Base-by-base conservation (phyloP, 2,113 vertebrate genomes). In the Amia ocellicauda region DNA sequence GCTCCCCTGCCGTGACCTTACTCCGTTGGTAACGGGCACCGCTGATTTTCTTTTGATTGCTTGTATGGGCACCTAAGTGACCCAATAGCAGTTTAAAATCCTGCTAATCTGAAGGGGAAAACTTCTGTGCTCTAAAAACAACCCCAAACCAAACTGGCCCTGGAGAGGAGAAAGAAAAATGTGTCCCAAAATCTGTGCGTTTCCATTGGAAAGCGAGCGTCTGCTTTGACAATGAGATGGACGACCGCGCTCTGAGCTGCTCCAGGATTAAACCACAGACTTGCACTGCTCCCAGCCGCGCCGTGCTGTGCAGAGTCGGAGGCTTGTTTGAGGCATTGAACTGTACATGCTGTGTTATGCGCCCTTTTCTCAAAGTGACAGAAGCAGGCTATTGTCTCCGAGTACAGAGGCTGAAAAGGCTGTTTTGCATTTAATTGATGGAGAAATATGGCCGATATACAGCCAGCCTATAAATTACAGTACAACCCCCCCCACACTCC, bases 351-450 rank as follows among this genome's bases (percentile, higher is more conserved):
- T 7, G 14, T 23, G 14, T 8, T 54, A 8, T 54, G 22, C 24
- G 23, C 14, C 7, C 26, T 23, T 9, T 20, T 4, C 7, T 54
- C 11, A 10, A 11, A 24, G 9, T 26, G 14, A 24, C 23, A 54
- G 52, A 23, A 3, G 4, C 10, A 16, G 24, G 14, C 24, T 26
- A 26, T 42, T 17, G 60, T 52, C 19, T 53, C 28, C 19, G 49
- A 40, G 52, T 52, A 42, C 42, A 53, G 36, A 53, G 28, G 31
- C 28, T 17, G 49, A 62, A 52, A 24, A 31, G 28, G 40, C 60
- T 22, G 16, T 53, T 51, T n/a, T 13, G 29, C 36, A 49, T 28
- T 62, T 53, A 43, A 40, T 36, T 62, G 17, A 10, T 9, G 49
- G 28, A 16, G 20, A 40, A 23, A 62, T 24, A 23, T 41, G 29